Base-by-base conservation (phyloP, 1,140 invertebrate species). In the Eufriesea mexicana region DNA sequence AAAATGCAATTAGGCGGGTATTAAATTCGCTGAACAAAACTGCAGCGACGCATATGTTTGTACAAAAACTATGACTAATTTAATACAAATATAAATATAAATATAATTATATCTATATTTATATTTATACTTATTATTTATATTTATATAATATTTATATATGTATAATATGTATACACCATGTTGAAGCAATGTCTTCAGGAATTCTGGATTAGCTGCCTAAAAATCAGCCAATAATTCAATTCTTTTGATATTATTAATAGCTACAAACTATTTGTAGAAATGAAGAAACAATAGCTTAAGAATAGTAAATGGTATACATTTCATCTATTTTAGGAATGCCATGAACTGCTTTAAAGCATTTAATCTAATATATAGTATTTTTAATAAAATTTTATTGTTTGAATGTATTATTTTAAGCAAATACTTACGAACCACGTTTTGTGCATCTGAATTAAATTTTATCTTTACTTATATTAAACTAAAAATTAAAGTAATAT, bases 11-110 rank as follows among this genome's bases (percentile, higher is more conserved):
- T 89, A 89, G 89, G 91, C 89, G 89, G 86, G 79, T 86, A 87
- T 83, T 89, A 72, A 66, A 62, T 84, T 89, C 86, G 86, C 78
- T 89, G 79, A 79, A 81, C 85, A 86, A 88, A 88, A 80, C 70
- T 75, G 64, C 84, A 80, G 80, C 77, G 45, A 89, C 88, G 86
- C 88, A 86, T 90, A 91, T 80, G 86, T 92, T 92, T 92, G 90
- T 93, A 92, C 91, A 93, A 93, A 93, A 93, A 90, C 87, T 91
- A 93, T 91, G 91, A 90, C 85, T 92, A 93, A 87, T 88, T 91
- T 90, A 70, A 80, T 84, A 64, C 35, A 83, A 83, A 81, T 81
- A 84, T 62, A 66, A 74, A 74, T 81, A 74, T 74, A 80, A 68
- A 59, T 62, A 47, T 78, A 70, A 67, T 51, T 90, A 66, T 66